These are phyloP conservation scores for Epicauta chinensis DNA, from an alignment of 1,140 invertebrate species.

Conservation along the genomic window DNA sequence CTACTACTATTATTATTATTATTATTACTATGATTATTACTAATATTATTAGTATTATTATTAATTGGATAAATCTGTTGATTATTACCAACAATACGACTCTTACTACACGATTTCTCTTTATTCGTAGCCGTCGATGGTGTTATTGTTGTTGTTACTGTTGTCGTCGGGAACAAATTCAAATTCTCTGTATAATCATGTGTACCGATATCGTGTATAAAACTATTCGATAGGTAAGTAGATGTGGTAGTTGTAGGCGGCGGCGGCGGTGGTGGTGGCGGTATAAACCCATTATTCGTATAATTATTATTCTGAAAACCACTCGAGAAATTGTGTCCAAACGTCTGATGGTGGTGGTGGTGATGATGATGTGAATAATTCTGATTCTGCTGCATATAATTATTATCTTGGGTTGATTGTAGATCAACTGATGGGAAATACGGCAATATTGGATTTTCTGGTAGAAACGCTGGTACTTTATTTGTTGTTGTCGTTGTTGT, in stretches of 20 bases:
- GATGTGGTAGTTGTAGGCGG: conserved; percentile 26
- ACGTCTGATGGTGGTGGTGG: conserved; percentile 11
- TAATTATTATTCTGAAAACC: conserved; percentile 32
- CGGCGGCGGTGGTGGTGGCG: conserved; percentile 14
- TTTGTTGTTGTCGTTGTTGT: conserved; percentile 7
- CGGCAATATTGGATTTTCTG: conserved; percentile 31
- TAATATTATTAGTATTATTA: no score
- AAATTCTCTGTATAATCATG: conserved; percentile 25
- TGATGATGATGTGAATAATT: conserved; percentile 14
- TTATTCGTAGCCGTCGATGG: background rate
- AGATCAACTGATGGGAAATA: conserved; percentile 36
- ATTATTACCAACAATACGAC: background rate
- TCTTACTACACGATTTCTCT: conserved; percentile 9
- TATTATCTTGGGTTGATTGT: conserved; percentile 26
- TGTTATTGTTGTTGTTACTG: no score
- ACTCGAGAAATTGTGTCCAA: conserved; percentile 26
- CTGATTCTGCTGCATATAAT: conserved; percentile 30
- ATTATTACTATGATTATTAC: no score
- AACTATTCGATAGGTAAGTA: conserved; percentile 31
- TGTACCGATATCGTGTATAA: conserved; percentile 27
- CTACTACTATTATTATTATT: no score
- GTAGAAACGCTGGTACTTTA: conserved; percentile 25
- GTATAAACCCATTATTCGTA: conserved; percentile 28
- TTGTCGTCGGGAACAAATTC: conserved; percentile 16
- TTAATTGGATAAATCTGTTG: no score